Percentiles rank a stretch among this genome's conserved stretches.
Evolutionary conservation across 2,113 vertebrate species (phyloP).

Genomic region (Pseudonaja textilis): DNA sequence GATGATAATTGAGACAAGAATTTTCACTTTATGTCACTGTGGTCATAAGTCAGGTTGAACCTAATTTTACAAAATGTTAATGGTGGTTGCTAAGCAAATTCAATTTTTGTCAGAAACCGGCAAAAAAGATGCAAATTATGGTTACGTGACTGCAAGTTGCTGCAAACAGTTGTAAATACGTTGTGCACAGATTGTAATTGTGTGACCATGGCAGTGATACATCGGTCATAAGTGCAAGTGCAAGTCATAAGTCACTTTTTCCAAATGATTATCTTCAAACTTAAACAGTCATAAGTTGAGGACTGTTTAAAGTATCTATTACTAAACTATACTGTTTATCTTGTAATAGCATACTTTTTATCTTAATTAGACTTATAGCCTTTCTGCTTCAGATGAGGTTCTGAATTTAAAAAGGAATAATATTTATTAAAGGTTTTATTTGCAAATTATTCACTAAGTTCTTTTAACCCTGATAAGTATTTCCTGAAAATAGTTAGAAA

Average conservation of each 20-base stretch:
- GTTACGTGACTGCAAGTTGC: background rate
- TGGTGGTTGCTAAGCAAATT: background rate
- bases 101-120: background rate
- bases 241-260: background rate
- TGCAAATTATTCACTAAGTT: background rate
- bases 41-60: background rate
- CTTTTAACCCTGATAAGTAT: background rate
- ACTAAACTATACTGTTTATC: background rate
- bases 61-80: background rate
- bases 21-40: background rate
- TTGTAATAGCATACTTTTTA: background rate
- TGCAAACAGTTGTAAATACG: background rate
- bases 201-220: background rate
- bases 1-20: background rate
- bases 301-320: background rate
- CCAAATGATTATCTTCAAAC: background rate
- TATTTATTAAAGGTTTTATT: background rate
- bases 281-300: background rate
- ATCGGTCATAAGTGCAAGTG: background rate
- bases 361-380: background rate
- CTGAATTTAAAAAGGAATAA: background rate
- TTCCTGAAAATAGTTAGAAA: background rate
- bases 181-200: background rate
- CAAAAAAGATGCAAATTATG: background rate
- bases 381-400: background rate